Conservation (phyloP, 2,113 vertebrate species). For the Amphiprion percula region DNA sequence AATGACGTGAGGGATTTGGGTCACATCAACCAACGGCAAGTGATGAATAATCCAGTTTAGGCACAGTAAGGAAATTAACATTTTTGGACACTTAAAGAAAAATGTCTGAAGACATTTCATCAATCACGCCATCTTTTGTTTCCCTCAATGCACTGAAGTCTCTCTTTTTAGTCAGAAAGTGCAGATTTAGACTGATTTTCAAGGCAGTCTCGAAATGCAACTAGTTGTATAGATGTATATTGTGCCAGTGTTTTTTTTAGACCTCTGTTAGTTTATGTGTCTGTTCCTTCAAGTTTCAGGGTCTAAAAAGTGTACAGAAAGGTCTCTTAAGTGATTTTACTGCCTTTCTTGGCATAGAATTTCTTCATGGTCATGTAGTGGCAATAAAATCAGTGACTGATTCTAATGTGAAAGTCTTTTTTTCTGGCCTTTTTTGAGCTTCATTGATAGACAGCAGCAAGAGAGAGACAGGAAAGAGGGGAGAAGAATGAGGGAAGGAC, state of each 20-base stretch:
- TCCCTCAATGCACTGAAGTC: slow-evolving; percentile 27
- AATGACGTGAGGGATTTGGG: slow-evolving; percentile 48
- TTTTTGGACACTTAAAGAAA: slow-evolving; percentile 48
- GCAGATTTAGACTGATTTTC: background rate
- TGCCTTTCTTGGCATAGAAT: slow-evolving; percentile 15
- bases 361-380: slow-evolving; percentile 38
- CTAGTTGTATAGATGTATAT: too few species aligned
- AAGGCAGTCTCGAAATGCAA: too few species aligned
- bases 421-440: too few species aligned
- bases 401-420: slow-evolving; percentile 15
- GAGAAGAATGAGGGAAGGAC: too few species aligned
- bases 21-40: slow-evolving; percentile 31
- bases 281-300: background rate
- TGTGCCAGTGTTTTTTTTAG: background rate
- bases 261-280: background rate
- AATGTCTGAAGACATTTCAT: slow-evolving; percentile 68
- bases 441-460: too few species aligned
- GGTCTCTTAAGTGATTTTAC: slow-evolving; percentile 2
- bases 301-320: background rate
- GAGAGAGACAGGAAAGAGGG: too few species aligned
- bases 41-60: slow-evolving; percentile 64
- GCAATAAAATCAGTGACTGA: slow-evolving; percentile 7
- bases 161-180: slow-evolving; percentile 10
- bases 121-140: slow-evolving; percentile 62
- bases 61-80: slow-evolving; percentile 55